These are phyloP conservation scores for Strigamia crassipes DNA, from an alignment of 2,888 invertebrate species.

Conservation along the genomic window DNA sequence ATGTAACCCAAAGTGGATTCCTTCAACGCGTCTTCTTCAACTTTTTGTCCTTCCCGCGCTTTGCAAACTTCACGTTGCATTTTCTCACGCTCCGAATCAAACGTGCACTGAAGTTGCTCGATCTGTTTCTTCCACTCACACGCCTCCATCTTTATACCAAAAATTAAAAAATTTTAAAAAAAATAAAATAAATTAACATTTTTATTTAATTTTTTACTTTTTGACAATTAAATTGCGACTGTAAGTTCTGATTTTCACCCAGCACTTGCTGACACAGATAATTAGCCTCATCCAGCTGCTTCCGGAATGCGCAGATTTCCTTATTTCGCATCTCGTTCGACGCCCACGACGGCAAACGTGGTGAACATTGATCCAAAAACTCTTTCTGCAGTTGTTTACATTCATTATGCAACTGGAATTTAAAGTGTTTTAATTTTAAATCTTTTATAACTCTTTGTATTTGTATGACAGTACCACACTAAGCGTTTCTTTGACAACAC, in stretches of 20 bases:
- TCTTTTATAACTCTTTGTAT: too few species aligned
- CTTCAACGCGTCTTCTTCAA: not conserved
- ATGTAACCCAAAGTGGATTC: not conserved
- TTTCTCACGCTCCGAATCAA: not conserved
- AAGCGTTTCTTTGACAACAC: not conserved
- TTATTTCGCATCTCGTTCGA: not conserved
- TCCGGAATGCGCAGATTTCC: not conserved
- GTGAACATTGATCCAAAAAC: not conserved
- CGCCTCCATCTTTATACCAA: not conserved
- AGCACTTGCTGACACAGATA: not conserved
- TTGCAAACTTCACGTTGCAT: conserved; percentile 8
- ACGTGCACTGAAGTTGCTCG: conserved; percentile 12
- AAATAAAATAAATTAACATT: too few species aligned
- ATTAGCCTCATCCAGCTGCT: not conserved
- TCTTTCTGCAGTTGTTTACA: conserved; percentile 10
- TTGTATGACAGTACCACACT: too few species aligned
- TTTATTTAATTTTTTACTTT: not conserved
- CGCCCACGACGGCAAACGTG: not conserved
- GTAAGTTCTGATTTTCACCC: not conserved
- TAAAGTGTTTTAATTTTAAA: not conserved
- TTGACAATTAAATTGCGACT: not conserved
- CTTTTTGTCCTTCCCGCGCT: not conserved
- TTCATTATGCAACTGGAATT: not conserved
- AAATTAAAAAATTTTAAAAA: not conserved
- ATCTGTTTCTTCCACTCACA: not conserved